Evolutionary conservation across 2,888 invertebrate genomes (phyloP).

Genomic region (Hyles lineata): DNA sequence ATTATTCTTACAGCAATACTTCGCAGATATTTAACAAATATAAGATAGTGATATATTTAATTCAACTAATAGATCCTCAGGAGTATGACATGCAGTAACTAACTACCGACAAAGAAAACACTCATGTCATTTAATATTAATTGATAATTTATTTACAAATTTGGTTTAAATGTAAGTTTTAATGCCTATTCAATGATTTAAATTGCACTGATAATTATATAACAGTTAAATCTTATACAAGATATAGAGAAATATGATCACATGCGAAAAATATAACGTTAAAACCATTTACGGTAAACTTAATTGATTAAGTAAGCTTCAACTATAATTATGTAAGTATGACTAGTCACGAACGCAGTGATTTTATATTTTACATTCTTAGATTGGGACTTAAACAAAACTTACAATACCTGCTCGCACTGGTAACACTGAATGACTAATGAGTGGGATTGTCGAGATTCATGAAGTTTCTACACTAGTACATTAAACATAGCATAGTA

Average conservation of each 20-base stretch:
- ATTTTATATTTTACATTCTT: conserved; percentile 61
- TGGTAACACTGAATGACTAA: conserved; percentile 24
- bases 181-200: conserved; percentile 23
- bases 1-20: too few species aligned
- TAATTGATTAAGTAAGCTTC: conserved; percentile 26
- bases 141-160: conserved; percentile 24
- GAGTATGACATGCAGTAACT: conserved; percentile 24
- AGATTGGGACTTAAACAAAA: conserved; percentile 66
- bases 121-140: conserved; percentile 22
- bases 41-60: not conserved
- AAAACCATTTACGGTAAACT: conserved; percentile 23
- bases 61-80: not conserved
- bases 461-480: conserved; percentile 28
- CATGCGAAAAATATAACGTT: conserved; percentile 20
- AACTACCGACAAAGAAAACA: conserved; percentile 26
- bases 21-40: too few species aligned
- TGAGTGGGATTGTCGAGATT: conserved; percentile 37
- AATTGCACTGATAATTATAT: conserved; percentile 30
- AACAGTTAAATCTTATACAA: conserved; percentile 22
- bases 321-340: conserved; percentile 26
- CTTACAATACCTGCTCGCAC: conserved; percentile 12
- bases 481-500: conserved; percentile 23
- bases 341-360: conserved; percentile 32
- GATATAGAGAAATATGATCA: conserved; percentile 14
- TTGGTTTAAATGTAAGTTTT: conserved; percentile 9